A percentile compares a stretch with the other conserved stretches of the same genome.
These are phyloP conservation scores for Ptyas mucosa DNA, from an alignment of 2,113 vertebrate genomes.

Conservation along the genomic window DNA sequence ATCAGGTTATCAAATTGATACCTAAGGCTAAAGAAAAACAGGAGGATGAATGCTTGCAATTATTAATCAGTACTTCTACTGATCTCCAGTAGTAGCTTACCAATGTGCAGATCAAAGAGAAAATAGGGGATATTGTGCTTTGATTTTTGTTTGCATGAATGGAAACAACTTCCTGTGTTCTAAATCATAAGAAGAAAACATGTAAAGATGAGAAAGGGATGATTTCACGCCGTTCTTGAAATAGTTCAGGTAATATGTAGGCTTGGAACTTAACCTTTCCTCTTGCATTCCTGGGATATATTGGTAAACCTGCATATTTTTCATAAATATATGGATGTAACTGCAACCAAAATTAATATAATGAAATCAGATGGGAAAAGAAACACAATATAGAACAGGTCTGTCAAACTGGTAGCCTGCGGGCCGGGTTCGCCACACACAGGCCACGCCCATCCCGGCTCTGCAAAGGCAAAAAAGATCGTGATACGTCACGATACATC, in stretches of 20 bases:
- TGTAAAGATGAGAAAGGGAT: not conserved
- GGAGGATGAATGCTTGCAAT: not conserved
- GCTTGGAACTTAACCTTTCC: not conserved
- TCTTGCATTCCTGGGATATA: not conserved
- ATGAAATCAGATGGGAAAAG: not conserved
- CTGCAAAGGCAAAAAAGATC: too few species aligned
- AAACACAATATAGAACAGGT: too few species aligned
- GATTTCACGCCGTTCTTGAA: not conserved
- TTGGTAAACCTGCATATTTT: not conserved
- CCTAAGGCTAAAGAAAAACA: constrained; percentile 37
- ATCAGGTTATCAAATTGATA: constrained; percentile 2
- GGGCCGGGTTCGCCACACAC: too few species aligned
- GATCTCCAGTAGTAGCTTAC: constrained; percentile 23
- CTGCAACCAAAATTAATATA: not conserved
- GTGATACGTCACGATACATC: too few species aligned
- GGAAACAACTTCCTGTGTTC: constrained; percentile 18
- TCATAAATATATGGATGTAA: not conserved
- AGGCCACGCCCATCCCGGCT: too few species aligned
- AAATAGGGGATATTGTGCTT: constrained; percentile 20
- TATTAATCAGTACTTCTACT: not conserved
- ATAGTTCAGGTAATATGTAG: not conserved
- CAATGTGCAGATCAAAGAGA: constrained; percentile 31
- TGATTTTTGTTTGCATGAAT: constrained; percentile 40
- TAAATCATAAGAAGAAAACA: constrained; percentile 1
- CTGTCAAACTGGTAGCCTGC: too few species aligned